Evolutionary conservation across 1,140 invertebrate genomes (phyloP).

Genomic region (Aphaenogaster floridana): DNA sequence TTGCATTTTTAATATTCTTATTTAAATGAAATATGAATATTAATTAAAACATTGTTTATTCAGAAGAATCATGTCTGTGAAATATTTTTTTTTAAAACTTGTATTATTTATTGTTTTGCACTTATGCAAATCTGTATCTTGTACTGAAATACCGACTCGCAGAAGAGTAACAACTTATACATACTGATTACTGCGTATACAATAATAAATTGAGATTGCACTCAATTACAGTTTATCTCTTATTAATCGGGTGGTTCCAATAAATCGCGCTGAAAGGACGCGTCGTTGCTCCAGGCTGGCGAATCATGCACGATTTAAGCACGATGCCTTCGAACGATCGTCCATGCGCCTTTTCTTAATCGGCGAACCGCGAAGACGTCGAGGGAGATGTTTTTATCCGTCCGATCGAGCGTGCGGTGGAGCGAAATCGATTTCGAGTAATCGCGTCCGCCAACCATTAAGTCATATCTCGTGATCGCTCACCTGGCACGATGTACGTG

Average conservation of each 20-base stretch:
- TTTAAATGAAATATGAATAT: neutral
- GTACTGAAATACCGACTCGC: neutral
- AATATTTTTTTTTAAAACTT: neutral
- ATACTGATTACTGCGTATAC: slow-evolving; percentile 33
- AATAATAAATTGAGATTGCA: slow-evolving; percentile 62
- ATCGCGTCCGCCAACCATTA: slow-evolving; percentile 45
- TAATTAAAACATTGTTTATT: neutral
- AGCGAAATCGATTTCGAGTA: slow-evolving; percentile 60
- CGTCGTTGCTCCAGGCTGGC: slow-evolving; percentile 47
- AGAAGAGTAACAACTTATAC: neutral
- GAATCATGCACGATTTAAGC: slow-evolving; percentile 44
- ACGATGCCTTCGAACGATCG: slow-evolving; percentile 12
- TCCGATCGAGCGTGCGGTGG: slow-evolving; percentile 31
- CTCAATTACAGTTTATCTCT: slow-evolving; percentile 53
- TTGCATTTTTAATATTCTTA: slow-evolving; percentile 3
- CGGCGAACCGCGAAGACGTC: slow-evolving; percentile 59
- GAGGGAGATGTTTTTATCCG: slow-evolving; percentile 62
- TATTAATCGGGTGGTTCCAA: slow-evolving; percentile 51
- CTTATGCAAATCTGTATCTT: neutral
- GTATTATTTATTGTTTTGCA: neutral
- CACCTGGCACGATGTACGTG: neutral
- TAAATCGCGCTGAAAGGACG: slow-evolving; percentile 57
- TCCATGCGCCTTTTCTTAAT: slow-evolving; percentile 54
- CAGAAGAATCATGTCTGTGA: neutral
- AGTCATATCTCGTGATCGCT: slow-evolving; percentile 53